Evolutionary conservation across 2,797 vertebrate genomes (phyloP), one percentile per base, ranked within the genome.

Genomic region (Arrhamphus sclerolepis): DNA sequence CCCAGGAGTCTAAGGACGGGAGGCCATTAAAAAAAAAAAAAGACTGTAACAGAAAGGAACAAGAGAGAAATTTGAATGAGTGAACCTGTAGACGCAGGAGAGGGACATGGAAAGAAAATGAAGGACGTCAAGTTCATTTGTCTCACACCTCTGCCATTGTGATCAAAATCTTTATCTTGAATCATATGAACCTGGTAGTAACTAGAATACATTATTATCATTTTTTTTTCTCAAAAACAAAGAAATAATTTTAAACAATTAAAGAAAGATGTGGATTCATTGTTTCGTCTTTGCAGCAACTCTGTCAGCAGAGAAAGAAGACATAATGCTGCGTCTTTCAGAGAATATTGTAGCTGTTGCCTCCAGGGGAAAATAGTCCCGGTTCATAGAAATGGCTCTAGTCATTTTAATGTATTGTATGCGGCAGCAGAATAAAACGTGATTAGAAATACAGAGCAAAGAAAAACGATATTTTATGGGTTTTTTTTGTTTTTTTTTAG

Each of bases 1-100:
- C n/a, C n/a, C n/a, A n/a, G n/a, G 29, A 59, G 43, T 62, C 58
- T 75, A 83, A 83, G 73, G 13, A 80, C 58, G 62, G 65, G 53
- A 71, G 56, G 56, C 46, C 24, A 83, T 85, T 84, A 78, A 80
- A 74, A 60, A 62, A n/a, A 18, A 8, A 5, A 1, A 44, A 42
- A n/a, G 40, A 46, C n/a, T n/a, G n/a, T n/a, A n/a, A n/a, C n/a
- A n/a, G n/a, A 71, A 52, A 41, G 44, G 61, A 70, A 72, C 70
- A 78, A 34, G 59, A 47, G 56, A 56, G 43, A 13, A 17, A 2
- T 57, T 47, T 52, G 28, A 19, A 21, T 24, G 24, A 34, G 57
- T 43, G 29, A 10, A 9, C 17, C 46, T 38, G 31, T 31, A 55
- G 50, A 42, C 49, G 53, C 9, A 44, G 11, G 55, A 28, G 49